Evolutionary conservation across 2,888 invertebrate genomes (phyloP), one percentile per base, ranked within the genome.

Genomic region (Dexiosoma caninum): DNA sequence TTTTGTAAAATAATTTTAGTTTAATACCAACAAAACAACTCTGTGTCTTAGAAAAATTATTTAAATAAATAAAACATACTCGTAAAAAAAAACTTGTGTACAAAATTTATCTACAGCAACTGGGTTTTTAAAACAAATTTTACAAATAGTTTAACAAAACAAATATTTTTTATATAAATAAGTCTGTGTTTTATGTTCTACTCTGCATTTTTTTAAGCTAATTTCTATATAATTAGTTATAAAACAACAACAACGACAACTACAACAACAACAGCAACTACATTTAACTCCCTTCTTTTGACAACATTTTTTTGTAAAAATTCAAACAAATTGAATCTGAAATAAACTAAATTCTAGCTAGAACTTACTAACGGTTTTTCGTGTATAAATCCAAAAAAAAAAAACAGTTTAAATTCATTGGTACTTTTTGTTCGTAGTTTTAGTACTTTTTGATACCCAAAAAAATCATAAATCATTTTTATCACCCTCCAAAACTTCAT

Each of bases 111-210:
- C 60, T 75, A 49, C 32, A 53, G 64, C 51, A 75, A 53, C 66
- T 71, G 74, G 69, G 79, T 70, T 71, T 53, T 69, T 46, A 57
- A 74, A 59, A 57, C 23, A 40, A 66, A 35, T 30, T 21, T 62
- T 62, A 44, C n/a, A 69, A 70, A 53, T 81, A 81, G 72, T 81
- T 75, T 76, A 80, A 81, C 81, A 46, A 37, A 53, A 35, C 2
- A 69, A 69, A 14, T 46, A 44, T 30, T 42, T 60, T 40, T 42
- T 42, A n/a, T 19, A 46, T 21, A 57, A 57, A n/a, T n/a, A 57
- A 49, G 23, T 81, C 67, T 81, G 57, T 81, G 81, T 81, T 81
- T 64, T 81, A 67, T 81, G 81, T 81, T 72, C 62, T 81, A 57
- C 42, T 71, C 23, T 70, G 70, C 49, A 42, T 75, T 67, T 27